These are phyloP conservation scores for Bathynomus jamesi DNA, from an alignment of 1,140 invertebrate species.

Conservation along the genomic window DNA sequence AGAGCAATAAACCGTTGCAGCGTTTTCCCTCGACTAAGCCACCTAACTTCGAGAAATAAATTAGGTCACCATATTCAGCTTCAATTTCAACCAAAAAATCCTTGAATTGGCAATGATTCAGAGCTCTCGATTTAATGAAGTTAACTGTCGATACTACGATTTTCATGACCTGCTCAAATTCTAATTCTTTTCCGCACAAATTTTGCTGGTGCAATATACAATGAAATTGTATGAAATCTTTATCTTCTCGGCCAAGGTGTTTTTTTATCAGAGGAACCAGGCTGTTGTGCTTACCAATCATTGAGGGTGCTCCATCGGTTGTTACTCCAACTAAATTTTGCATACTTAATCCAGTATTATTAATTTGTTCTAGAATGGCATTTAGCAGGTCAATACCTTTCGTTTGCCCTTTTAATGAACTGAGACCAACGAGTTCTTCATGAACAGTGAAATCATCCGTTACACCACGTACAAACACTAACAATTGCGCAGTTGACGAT, in stretches of 20 bases:
- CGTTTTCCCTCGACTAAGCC: slow-evolving; percentile 8
- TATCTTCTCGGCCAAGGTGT: neutral
- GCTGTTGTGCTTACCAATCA: neutral
- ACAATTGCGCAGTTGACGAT: slow-evolving; percentile 9
- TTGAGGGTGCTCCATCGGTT: slow-evolving; percentile 8
- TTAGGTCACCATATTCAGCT: neutral
- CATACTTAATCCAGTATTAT: neutral
- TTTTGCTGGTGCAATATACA: slow-evolving; percentile 1
- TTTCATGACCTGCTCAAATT: slow-evolving; percentile 3
- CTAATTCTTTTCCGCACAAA: slow-evolving; percentile 3
- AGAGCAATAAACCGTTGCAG: slow-evolving; percentile 3
- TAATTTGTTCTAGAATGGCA: neutral
- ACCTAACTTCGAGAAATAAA: neutral
- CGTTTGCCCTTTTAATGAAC: neutral
- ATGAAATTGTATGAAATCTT: neutral
- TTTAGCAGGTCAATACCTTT: neutral
- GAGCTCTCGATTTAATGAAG: neutral
- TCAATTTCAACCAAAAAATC: slow-evolving; percentile 3
- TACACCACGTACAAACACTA: slow-evolving; percentile 8
- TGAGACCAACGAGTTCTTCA: neutral
- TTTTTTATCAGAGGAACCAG: neutral
- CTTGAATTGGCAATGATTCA: neutral
- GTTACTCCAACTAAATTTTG: neutral
- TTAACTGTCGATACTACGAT: neutral
- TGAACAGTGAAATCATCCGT: neutral